Conservation (phyloP, 2,113 vertebrate genomes). For the Ranitomeya variabilis region DNA sequence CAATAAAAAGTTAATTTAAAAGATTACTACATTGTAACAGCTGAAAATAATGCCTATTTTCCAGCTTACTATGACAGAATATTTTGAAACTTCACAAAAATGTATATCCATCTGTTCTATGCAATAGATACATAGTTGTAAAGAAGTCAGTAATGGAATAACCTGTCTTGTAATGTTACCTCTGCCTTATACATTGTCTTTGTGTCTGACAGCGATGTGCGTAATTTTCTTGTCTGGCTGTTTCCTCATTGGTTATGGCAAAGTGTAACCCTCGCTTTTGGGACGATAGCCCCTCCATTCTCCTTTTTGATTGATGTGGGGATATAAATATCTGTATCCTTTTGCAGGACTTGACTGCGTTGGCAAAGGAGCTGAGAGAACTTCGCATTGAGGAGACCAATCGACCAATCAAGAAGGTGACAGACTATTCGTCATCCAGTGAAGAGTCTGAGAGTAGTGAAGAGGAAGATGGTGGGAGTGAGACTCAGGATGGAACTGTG, state of each 20-base stretch:
- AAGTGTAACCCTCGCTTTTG: neutral
- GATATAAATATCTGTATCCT: constrained; percentile 47
- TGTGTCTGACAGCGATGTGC: constrained; percentile 69
- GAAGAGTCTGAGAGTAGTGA: constrained; percentile 95
- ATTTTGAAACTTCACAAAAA: constrained; percentile 65
- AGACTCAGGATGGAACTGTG: constrained; percentile 88
- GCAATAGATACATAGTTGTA: constrained; percentile 64
- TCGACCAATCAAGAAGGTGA: constrained; percentile 94
- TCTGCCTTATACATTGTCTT: constrained; percentile 71
- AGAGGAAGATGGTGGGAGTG: constrained; percentile 90
- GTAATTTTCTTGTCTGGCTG: constrained; percentile 70
- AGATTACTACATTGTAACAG: neutral
- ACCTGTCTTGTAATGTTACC: constrained; percentile 72
- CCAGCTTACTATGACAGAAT: constrained; percentile 73
- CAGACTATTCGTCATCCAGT: constrained; percentile 96
- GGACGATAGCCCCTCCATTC: neutral
- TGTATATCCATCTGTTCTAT: constrained; percentile 36
- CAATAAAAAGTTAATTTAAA: neutral
- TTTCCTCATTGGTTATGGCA: constrained; percentile 68
- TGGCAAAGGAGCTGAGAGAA: constrained; percentile 95
- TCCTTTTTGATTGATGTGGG: neutral
- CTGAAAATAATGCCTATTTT: constrained; percentile 61
- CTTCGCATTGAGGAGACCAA: constrained; percentile 92
- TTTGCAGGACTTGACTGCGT: constrained; percentile 90
- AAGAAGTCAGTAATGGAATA: constrained; percentile 66